phyloP scores from a whole-genome alignment of 2,797 vertebrate genomes.

The Coccyzus lansbergi region DNA sequence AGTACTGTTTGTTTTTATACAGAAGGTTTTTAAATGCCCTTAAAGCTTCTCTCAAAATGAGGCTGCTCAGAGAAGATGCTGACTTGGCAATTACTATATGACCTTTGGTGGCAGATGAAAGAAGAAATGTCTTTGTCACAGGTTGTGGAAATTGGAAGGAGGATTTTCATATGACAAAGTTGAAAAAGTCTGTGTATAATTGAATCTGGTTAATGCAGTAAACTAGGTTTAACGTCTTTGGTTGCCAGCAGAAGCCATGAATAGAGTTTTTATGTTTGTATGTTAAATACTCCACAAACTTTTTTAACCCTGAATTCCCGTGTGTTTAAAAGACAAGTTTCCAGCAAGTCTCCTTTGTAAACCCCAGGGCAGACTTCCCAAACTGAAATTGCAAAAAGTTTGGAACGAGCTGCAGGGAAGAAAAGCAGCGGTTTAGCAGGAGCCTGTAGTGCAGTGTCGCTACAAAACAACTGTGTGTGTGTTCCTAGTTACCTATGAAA shows the following conservation, averaged over 20 bases:
- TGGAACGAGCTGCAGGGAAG: background rate
- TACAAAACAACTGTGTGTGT: conserved; percentile 59
- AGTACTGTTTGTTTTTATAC: background rate
- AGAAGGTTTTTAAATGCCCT: background rate
- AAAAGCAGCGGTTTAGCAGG: background rate
- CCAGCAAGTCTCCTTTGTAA: background rate
- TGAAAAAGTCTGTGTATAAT: background rate
- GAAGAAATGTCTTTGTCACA: background rate
- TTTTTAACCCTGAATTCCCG: background rate
- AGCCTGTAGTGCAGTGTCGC: background rate
- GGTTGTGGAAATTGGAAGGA: background rate
- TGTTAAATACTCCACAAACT: background rate
- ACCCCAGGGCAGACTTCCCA: background rate
- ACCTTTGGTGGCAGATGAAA: background rate
- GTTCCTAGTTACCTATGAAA: conserved; percentile 57
- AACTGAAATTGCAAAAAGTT: background rate
- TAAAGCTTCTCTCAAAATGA: background rate
- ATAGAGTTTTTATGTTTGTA: background rate
- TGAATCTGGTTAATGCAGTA: background rate
- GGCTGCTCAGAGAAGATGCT: background rate
- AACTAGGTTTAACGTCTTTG: background rate
- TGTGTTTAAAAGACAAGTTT: background rate
- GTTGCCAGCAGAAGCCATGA: background rate
- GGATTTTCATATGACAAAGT: background rate
- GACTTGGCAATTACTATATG: background rate